These are phyloP conservation scores for Pherbina coryleti DNA, from an alignment of 2,888 invertebrate species.

Conservation along the genomic window DNA sequence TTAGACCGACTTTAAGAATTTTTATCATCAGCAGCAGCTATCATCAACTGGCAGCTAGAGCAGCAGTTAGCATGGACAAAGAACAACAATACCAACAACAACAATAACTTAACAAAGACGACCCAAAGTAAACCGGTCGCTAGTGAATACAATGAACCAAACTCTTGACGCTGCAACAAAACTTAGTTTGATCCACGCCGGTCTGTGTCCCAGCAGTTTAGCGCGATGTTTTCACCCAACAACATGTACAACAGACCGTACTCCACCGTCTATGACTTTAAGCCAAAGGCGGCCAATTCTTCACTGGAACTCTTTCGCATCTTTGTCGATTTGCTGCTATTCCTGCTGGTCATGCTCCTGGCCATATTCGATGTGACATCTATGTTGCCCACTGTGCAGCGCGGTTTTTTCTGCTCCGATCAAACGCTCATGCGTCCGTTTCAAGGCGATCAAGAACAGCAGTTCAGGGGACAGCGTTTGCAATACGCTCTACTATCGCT, in stretches of 20 bases:
- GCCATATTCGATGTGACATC: conserved; percentile 59
- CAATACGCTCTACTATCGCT: conserved; percentile 59
- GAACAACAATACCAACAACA: too few relatives aligned
- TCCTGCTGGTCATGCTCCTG: conserved; percentile 54
- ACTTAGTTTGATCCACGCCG: background rate
- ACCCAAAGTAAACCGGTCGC: too few relatives aligned
- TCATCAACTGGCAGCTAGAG: too few relatives aligned
- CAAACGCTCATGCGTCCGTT: conserved; percentile 76
- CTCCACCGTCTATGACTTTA: background rate
- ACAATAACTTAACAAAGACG: too few relatives aligned
- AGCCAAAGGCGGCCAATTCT: background rate
- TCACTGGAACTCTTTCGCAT: conserved; percentile 49
- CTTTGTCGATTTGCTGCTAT: conserved; percentile 58
- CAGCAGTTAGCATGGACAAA: too few relatives aligned
- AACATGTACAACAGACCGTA: conserved; percentile 25
- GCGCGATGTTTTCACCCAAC: background rate
- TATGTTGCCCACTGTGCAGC: conserved; percentile 50
- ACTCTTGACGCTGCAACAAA: too few relatives aligned
- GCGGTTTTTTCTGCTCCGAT: conserved; percentile 97
- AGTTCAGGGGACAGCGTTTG: conserved; percentile 43
- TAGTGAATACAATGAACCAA: too few relatives aligned
- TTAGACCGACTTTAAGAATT: too few relatives aligned
- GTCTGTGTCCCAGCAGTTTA: background rate
- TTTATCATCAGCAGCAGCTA: too few relatives aligned
- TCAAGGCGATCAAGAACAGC: background rate